Base-by-base conservation (phyloP, 2,113 vertebrate species). In the Mionectes macconnelli region DNA sequence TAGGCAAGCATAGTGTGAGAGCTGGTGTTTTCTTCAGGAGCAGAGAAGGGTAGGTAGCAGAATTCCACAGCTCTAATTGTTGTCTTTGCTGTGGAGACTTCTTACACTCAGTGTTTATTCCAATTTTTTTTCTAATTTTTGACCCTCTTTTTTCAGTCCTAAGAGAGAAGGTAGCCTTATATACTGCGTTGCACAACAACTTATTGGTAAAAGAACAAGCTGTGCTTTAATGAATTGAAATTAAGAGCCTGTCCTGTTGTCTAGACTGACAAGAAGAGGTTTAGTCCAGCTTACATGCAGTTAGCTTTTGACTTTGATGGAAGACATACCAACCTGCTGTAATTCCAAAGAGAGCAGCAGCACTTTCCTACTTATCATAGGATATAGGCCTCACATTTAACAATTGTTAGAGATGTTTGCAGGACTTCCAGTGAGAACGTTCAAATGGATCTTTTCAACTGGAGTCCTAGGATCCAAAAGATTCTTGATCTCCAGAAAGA, bases 1-100 rank as follows among this genome's bases (percentile, higher is more conserved):
- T 57, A 57, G 49, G 37, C 0, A 1, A 17, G 21, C 19, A 11
- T 0, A 0, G 77, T 6, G 7, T 5, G 13, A 63, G 50, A 57
- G 33, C 55, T 89, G 66, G 3, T 49, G 7, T 84, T 78, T 78
- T 67, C 33, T 35, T 67, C 16, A 6, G 17, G 53, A 62, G n/a
- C 55, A 42, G 40, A 18, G 44, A 69, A 56, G n/a, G 27, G 16
- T 28, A 31, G 39, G 44, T 45, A 50, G 7, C 16, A 63, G 30
- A 92, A 44, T 81, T 72, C 33, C 31, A 35, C 25, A 39, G 45
- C 30, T 84, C 73, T 74, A 60, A 19, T 14, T 40, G 27, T 35
- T 12, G 12, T 39, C 22, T 50, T 66, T 84, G 10, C 21, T 52
- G 0, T 30, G 15, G 73, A 52, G 37, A 23, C 7, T 39, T 52